A percentile compares a stretch with the other conserved stretches of the same genome.
phyloP scores from a whole-genome alignment of 2,797 vertebrate genomes.

The Orestias chungarensis region DNA sequence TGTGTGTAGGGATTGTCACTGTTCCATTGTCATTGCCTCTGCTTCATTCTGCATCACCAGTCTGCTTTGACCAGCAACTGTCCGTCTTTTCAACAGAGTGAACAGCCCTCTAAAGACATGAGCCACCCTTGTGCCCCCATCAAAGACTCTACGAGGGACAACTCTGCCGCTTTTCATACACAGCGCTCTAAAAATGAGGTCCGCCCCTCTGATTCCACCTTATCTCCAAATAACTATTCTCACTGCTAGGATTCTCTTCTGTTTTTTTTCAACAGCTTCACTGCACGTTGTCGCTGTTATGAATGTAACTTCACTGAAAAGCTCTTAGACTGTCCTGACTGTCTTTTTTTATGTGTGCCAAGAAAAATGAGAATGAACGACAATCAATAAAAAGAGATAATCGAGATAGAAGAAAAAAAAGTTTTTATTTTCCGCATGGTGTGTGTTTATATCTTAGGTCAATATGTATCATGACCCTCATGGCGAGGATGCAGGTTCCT shows the following conservation, averaged over 20 bases:
- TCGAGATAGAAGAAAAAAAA: slow-evolving; percentile 8
- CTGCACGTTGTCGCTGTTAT: slow-evolving; percentile 67
- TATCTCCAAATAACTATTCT: slow-evolving; percentile 37
- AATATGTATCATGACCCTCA: slow-evolving; percentile 93
- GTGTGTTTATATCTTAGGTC: slow-evolving; percentile 78
- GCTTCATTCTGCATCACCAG: slow-evolving; percentile 61
- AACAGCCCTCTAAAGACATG: slow-evolving; percentile 87
- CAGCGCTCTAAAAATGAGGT: slow-evolving; percentile 88
- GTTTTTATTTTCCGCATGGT: slow-evolving; percentile 13
- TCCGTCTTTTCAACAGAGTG: slow-evolving; percentile 81
- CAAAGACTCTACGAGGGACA: slow-evolving; percentile 87
- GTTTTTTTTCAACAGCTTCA: slow-evolving; percentile 61
- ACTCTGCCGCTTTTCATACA: slow-evolving; percentile 84
- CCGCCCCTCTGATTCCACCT: slow-evolving; percentile 59
- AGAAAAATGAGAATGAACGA: slow-evolving; percentile 32
- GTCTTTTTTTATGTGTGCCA: slow-evolving; percentile 53
- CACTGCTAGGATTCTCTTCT: slow-evolving; percentile 48
- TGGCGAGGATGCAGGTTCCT: slow-evolving; percentile 88
- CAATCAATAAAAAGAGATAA: slow-evolving; percentile 18
- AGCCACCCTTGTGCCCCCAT: slow-evolving; percentile 83
- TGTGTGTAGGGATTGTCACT: slow-evolving; percentile 35
- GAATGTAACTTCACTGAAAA: slow-evolving; percentile 61
- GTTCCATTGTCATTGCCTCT: slow-evolving; percentile 59
- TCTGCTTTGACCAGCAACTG: slow-evolving; percentile 71
- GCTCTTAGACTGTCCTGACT: slow-evolving; percentile 43